Percentiles rank a stretch among this genome's conserved stretches.
Conservation (phyloP, 1,140 invertebrate species). For the Philopotamus ludificatus region DNA sequence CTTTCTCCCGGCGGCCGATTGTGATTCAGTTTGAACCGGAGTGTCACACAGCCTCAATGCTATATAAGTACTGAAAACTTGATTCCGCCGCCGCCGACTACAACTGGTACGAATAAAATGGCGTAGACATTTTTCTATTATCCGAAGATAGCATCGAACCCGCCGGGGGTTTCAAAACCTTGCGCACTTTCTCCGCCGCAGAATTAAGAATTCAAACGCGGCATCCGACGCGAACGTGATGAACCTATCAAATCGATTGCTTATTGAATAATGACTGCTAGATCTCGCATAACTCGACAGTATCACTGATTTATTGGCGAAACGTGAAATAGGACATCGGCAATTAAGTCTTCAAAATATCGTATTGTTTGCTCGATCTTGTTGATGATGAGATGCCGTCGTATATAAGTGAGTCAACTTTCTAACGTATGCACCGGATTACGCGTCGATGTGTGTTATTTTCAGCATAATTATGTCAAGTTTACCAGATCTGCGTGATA, state of each 20-base stretch:
- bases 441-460: conserved; percentile 8
- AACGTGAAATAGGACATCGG: background rate
- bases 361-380: too few species aligned
- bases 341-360: background rate
- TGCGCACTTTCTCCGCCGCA: background rate
- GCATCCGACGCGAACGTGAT: background rate
- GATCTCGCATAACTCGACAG: background rate
- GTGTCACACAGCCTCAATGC: conserved; percentile 24
- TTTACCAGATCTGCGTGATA: conserved; percentile 16
- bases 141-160: background rate
- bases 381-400: background rate
- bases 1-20: conserved; percentile 39
- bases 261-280: background rate
- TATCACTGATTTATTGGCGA: background rate
- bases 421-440: background rate
- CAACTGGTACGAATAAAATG: background rate
- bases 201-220: background rate
- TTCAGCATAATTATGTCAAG: conserved; percentile 24
- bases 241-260: background rate
- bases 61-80: conserved; percentile 2
- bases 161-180: background rate
- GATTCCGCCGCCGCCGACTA: background rate
- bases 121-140: background rate
- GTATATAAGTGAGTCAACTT: background rate
- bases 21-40: conserved; percentile 31